Percentiles rank a stretch among this genome's conserved stretches.
Conservation (phyloP, 2,888 invertebrate species). For the Rhopalosiphum nymphaeae region DNA sequence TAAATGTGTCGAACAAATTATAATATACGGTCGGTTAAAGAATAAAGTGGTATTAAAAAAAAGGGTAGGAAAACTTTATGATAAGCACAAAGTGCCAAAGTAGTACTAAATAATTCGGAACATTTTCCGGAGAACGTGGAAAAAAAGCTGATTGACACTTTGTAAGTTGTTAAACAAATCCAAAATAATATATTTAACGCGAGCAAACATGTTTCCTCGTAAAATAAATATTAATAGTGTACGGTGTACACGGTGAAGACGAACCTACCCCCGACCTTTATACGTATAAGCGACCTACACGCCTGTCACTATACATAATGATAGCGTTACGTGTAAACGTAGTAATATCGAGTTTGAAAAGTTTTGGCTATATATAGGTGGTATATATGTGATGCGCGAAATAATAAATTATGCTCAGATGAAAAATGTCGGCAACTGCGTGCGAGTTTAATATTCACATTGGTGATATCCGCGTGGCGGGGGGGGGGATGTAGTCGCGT, state of each 20-base stretch:
- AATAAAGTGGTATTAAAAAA: background rate
- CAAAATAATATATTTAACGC: background rate
- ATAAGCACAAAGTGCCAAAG: background rate
- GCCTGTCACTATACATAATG: background rate
- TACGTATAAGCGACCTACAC: background rate
- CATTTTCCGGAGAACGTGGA: background rate
- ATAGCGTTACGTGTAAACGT: background rate
- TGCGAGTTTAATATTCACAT: background rate
- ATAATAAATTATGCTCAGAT: background rate
- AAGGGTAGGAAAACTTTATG: background rate
- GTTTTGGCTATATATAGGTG: background rate
- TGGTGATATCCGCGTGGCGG: background rate
- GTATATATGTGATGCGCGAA: background rate
- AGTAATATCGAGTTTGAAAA: background rate
- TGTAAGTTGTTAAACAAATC: conserved; percentile 1
- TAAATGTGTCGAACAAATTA: background rate
- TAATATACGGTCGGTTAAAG: background rate
- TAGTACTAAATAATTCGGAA: background rate
- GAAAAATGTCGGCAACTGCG: background rate
- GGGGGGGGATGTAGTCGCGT: background rate
- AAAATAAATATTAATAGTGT: conserved; percentile 7
- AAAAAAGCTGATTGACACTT: conserved; percentile 13
- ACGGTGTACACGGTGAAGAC: background rate
- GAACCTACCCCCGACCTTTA: background rate
- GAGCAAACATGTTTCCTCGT: background rate